phyloP scores from a whole-genome alignment of 2,888 invertebrate genomes.

The Dryomyza anilis region DNA sequence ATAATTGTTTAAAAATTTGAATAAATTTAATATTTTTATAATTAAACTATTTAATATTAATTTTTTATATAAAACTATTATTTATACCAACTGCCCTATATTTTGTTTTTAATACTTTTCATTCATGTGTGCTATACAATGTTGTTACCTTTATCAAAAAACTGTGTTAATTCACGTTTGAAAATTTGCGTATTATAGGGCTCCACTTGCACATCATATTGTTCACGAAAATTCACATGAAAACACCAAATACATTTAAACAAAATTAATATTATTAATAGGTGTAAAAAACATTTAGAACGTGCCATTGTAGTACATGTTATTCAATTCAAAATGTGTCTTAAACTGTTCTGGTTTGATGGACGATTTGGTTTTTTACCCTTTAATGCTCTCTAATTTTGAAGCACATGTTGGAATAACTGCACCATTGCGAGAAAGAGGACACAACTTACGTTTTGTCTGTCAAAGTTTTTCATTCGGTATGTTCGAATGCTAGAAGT shows the following conservation, averaged over 20 bases:
- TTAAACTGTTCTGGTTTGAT: no score
- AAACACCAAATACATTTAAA: constrained; percentile 34
- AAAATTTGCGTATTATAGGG: constrained; percentile 43
- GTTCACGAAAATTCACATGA: constrained; percentile 46
- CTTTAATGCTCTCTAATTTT: no score
- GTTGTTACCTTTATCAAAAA: constrained; percentile 52
- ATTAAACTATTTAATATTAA: not conserved
- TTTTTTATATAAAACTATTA: not conserved
- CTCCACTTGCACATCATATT: constrained; percentile 39
- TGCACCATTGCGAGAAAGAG: no score
- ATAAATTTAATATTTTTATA: not conserved
- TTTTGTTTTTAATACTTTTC: not conserved
- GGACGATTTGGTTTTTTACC: no score
- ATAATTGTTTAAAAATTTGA: no score
- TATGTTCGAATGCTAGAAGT: no score
- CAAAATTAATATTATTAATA: constrained; percentile 36
- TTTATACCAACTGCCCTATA: not conserved
- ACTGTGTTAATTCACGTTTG: constrained; percentile 51
- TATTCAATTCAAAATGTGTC: no score
- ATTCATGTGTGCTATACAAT: not conserved
- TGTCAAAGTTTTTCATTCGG: no score
- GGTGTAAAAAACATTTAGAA: not conserved
- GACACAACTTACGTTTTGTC: no score
- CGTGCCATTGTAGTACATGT: not conserved
- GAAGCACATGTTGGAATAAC: no score